These are phyloP conservation scores for Allygus modestus DNA, from an alignment of 2,888 invertebrate genomes.

Conservation along the genomic window DNA sequence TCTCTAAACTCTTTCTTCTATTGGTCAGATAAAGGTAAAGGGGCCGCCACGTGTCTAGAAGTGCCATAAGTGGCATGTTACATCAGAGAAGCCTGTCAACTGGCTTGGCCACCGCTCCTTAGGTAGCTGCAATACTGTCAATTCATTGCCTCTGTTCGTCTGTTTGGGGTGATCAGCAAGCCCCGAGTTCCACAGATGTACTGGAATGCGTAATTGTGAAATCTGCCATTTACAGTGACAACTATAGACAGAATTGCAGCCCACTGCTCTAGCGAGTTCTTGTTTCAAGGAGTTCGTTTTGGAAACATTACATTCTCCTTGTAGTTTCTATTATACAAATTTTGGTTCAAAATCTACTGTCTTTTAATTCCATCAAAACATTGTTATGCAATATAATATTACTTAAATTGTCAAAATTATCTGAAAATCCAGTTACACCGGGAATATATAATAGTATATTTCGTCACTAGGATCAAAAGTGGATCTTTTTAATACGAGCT, in stretches of 20 bases:
- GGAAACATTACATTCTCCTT: no score
- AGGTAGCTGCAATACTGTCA: not conserved
- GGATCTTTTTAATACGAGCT: no score
- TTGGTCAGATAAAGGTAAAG: not conserved
- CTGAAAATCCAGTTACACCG: no score
- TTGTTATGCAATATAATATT: no score
- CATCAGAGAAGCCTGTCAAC: not conserved
- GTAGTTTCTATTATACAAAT: no score
- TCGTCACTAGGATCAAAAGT: no score
- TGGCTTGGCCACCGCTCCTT: not conserved
- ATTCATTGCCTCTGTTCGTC: not conserved
- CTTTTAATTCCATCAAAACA: no score
- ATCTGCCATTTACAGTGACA: constrained; percentile 6
- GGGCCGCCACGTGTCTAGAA: not conserved
- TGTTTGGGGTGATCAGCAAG: not conserved
- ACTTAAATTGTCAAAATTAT: no score
- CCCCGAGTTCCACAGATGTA: not conserved
- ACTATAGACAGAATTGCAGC: not conserved
- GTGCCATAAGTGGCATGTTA: not conserved
- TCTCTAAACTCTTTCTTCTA: not conserved
- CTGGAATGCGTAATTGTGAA: constrained; percentile 2
- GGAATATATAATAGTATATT: no score
- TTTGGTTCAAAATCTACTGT: no score
- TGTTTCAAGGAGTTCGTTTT: no score
- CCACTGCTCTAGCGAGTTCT: not conserved